phyloP scores from a whole-genome alignment of 2,113 vertebrate species.

The Cephalopterus ornatus region DNA sequence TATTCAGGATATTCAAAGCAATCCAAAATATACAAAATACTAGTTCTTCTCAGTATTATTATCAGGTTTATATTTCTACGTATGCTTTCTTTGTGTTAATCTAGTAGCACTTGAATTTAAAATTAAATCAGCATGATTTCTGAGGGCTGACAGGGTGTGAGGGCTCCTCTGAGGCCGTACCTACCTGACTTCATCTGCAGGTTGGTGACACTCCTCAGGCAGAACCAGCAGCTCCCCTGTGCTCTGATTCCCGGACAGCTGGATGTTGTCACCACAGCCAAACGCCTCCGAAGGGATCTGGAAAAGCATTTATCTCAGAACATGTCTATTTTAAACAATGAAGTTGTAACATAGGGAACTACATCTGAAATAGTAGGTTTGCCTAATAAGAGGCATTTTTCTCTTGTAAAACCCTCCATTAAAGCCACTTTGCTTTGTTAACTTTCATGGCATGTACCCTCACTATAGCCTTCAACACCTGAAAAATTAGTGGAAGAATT shows the following conservation, averaged over 20 bases:
- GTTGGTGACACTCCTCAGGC: rapidly evolving
- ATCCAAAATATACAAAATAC: neutral
- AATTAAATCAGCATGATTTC: rapidly evolving
- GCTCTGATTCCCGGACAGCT: rapidly evolving
- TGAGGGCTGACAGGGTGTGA: rapidly evolving
- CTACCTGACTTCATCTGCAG: neutral
- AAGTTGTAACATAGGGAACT: constrained; percentile 42
- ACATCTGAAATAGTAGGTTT: constrained; percentile 9
- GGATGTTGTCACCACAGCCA: neutral
- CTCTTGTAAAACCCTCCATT: constrained; percentile 57
- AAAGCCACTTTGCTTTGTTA: constrained; percentile 78
- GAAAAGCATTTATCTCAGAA: neutral
- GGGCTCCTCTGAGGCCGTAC: neutral
- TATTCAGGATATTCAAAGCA: neutral
- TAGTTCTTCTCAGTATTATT: neutral
- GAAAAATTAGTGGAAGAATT: constrained; percentile 90
- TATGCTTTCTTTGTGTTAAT: neutral
- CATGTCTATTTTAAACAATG: constrained; percentile 1
- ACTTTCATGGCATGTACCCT: constrained; percentile 82
- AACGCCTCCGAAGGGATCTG: neutral
- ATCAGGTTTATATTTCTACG: rapidly evolving
- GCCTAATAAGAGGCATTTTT: constrained; percentile 66
- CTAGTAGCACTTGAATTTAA: no score
- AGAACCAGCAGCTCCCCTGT: rapidly evolving
- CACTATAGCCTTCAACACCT: constrained; percentile 84